Base-by-base conservation (phyloP, 2,797 vertebrate genomes). In the Lepidocolaptes lacrymiger region DNA sequence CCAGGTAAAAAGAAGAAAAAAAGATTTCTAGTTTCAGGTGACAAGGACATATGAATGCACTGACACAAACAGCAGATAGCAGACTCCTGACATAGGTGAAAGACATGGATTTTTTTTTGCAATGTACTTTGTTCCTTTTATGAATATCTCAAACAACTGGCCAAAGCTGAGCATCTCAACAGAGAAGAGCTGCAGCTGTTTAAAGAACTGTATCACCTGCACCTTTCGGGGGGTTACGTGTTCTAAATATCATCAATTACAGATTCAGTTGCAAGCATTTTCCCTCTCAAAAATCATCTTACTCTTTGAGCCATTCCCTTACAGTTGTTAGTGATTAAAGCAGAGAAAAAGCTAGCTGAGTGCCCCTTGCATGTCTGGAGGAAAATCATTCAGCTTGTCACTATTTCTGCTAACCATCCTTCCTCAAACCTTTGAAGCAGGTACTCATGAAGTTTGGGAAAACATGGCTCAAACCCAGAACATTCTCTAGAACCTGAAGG, bases 121-220 rank as follows among this genome's bases (percentile, higher is more conserved):
- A 28, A 14, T 2, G 0, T 52, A 6, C 6, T 79, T 54, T 11
- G 7, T 51, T 51, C 23, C 9, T 61, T 64, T 52, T 51, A 3
- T 34, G 6, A 44, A 36, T 69, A 21, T 63, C 15, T 46, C 62
- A 82, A 80, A 73, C 16, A 55, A 32, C 26, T 74, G 36, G 43
- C 18, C 55, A 43, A 82, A 62, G 5, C 52, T 55, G 74, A 87
- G 21, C 28, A 54, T 58, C 78, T 75, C 63, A 82, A 52, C 2
- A 77, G 32, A 49, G 19, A 63, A 77, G 49, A 88, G 19, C 28
- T 56, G 23, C 18, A 88, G 23, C 19, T 86, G 4, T 81, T 73
- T 19, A 46, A 77, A 56, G 8, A 91, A 72, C 13, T 56, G 0
- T 7, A 54, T 63, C 27, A 64, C 17, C 32, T 93, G 21, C 24